A percentile compares a stretch with the other conserved stretches of the same genome.
Conservation (phyloP, 2,113 vertebrate genomes). For the Abramis brama region DNA sequence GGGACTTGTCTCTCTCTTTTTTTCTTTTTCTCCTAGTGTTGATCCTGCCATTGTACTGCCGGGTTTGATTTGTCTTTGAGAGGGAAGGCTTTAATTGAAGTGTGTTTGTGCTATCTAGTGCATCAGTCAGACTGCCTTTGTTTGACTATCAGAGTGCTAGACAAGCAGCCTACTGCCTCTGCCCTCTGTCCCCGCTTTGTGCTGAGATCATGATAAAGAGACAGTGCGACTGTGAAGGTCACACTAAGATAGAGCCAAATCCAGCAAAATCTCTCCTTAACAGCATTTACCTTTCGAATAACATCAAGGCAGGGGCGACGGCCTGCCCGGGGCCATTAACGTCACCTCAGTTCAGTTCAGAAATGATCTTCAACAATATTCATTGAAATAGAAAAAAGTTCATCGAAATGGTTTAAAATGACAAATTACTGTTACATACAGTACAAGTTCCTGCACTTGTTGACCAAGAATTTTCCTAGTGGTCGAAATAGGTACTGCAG, state of each 20-base stretch:
- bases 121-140: conserved; percentile 81
- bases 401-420: not conserved
- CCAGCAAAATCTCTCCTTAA: conserved; percentile 62
- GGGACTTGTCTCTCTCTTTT: conserved; percentile 54
- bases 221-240: conserved; percentile 83
- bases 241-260: conserved; percentile 66
- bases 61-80: conserved; percentile 74
- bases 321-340: not conserved
- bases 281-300: conserved; percentile 63
- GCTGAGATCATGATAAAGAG: conserved; percentile 76
- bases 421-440: not conserved
- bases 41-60: conserved; percentile 65
- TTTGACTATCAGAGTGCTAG: conserved; percentile 82
- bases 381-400: not conserved
- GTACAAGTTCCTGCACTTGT: not conserved
- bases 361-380: conserved; percentile 14
- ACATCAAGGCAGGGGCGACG: conserved; percentile 42
- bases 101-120: conserved; percentile 77
- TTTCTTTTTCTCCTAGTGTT: conserved; percentile 47
- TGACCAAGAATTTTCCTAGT: not conserved
- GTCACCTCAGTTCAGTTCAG: conserved; percentile 32
- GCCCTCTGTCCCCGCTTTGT: conserved; percentile 69
- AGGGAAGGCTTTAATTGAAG: conserved; percentile 76
- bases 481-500: too few species aligned
- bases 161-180: conserved; percentile 70